Conservation (phyloP, 1,140 invertebrate genomes). For the Gryllus bimaculatus region DNA sequence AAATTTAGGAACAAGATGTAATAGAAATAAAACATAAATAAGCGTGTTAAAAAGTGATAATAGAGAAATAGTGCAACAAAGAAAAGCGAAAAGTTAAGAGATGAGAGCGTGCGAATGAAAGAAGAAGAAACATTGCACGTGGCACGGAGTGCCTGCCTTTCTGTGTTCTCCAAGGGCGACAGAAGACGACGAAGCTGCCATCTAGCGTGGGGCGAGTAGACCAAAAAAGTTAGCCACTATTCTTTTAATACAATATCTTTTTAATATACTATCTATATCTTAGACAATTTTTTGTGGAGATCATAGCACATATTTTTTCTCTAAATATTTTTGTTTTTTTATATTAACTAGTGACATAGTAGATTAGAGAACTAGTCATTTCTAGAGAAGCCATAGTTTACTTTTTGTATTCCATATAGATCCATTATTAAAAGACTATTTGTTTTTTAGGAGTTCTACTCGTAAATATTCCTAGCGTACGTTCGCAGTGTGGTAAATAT, state of each 20-base stretch:
- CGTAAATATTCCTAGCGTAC: constrained; percentile 7
- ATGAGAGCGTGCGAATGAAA: constrained; percentile 8
- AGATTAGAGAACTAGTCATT: constrained; percentile 3
- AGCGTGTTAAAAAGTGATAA: not conserved
- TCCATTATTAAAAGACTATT: constrained; percentile 7
- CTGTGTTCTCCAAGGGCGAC: constrained; percentile 11
- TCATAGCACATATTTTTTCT: constrained; percentile 6
- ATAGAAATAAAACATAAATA: not conserved
- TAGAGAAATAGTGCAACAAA: not conserved
- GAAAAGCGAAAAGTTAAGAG: constrained; percentile 3
- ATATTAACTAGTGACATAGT: not conserved
- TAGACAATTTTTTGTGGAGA: not conserved
- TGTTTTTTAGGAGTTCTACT: constrained; percentile 5
- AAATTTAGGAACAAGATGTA: not conserved
- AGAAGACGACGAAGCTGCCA: constrained; percentile 17
- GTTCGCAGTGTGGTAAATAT: not conserved
- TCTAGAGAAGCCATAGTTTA: not conserved
- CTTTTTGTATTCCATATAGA: not conserved
- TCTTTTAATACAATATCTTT: constrained; percentile 10
- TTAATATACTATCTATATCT: constrained; percentile 1
- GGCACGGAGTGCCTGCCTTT: constrained; percentile 15
- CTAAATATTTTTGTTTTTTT: not conserved
- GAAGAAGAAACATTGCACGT: not conserved
- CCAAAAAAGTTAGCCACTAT: constrained; percentile 16
- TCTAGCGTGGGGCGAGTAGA: constrained; percentile 20